Base-by-base conservation (phyloP, 1,140 invertebrate species). In the Paralvinella palmiformis region DNA sequence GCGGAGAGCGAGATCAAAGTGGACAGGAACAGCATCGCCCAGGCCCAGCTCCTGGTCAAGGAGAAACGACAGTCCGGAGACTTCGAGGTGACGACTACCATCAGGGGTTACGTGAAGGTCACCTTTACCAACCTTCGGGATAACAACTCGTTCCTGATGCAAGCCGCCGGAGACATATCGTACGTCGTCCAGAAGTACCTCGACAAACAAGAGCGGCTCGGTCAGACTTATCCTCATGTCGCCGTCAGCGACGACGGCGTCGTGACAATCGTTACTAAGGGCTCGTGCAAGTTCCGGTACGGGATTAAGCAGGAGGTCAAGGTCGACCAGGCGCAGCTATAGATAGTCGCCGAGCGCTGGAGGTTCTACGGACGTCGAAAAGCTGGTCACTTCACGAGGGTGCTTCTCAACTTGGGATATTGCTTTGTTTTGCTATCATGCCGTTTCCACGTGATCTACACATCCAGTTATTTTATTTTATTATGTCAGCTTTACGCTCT, bases 1-100 rank as follows among this genome's bases (percentile, higher is more conserved):
- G 82, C 82, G 1, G 79, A 83, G 66, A 81, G 77, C 55, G 77
- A 75, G 33, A 78, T 83, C 55, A 75, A 69, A 35, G 83, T 84
- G 6, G 76, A 77, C 27, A 48, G 69, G 4, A 75, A 76, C 24
- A 72, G 72, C 32, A 73, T 70, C 57, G 80, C 79, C 2, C 77
- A 76, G n/a, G 82, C 82, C 6, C 72, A 72, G 41, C 74, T 84
- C 58, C 76, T 81, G 2, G 78, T 83, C 45, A 79, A 78, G 55
- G 82, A 83, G 63, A 72, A 80, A 66, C 52, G 55, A 55, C 50
- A 53, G 44, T 22, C n/a, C 17, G 61, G 61, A 53, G 50, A 55
- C 6, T 83, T 83, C 67, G 71, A 73, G 37, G 71, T 83, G 64
- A 60, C 58, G 17, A 79, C 79, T 20, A 68, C 65, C 36, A 68